A percentile compares a stretch with the other conserved stretches of the same genome.
phyloP scores from a whole-genome alignment of 2,797 vertebrate genomes.

The Sebastes paucispinis region DNA sequence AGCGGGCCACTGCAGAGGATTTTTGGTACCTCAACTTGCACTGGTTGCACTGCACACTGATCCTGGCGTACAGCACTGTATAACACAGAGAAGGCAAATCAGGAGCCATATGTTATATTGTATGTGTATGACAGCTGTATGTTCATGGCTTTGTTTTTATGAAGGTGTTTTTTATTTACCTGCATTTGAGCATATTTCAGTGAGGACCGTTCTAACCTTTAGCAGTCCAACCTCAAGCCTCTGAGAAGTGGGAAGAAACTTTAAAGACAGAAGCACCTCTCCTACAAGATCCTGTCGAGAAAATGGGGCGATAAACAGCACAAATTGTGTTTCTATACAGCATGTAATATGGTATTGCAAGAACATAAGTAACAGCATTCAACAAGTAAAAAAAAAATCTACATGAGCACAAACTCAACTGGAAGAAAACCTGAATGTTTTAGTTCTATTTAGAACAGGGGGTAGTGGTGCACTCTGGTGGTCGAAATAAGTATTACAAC shows the following conservation, averaged over 20 bases:
- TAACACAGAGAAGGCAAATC: constrained; percentile 8
- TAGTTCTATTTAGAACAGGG: no score
- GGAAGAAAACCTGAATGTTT: no score
- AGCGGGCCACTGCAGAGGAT: constrained; percentile 62
- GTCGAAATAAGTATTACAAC: no score
- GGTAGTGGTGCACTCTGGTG: no score
- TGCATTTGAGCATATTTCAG: constrained; percentile 23
- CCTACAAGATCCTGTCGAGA: constrained; percentile 80
- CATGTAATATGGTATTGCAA: not conserved
- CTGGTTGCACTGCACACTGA: constrained; percentile 80
- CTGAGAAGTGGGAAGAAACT: constrained; percentile 82
- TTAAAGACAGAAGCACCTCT: constrained; percentile 81
- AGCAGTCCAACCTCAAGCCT: constrained; percentile 82
- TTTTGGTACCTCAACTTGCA: constrained; percentile 82
- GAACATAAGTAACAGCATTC: not conserved
- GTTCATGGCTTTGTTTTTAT: not conserved
- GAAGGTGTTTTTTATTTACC: constrained; percentile 39
- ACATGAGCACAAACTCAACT: not conserved
- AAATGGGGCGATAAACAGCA: not conserved
- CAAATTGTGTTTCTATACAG: not conserved
- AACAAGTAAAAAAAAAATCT: not conserved
- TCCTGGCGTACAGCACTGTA: constrained; percentile 77
- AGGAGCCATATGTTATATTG: not conserved
- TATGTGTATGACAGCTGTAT: not conserved
- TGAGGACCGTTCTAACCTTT: constrained; percentile 73